Base-by-base conservation (phyloP, 2,797 vertebrate species). In the Amniataba percoides region DNA sequence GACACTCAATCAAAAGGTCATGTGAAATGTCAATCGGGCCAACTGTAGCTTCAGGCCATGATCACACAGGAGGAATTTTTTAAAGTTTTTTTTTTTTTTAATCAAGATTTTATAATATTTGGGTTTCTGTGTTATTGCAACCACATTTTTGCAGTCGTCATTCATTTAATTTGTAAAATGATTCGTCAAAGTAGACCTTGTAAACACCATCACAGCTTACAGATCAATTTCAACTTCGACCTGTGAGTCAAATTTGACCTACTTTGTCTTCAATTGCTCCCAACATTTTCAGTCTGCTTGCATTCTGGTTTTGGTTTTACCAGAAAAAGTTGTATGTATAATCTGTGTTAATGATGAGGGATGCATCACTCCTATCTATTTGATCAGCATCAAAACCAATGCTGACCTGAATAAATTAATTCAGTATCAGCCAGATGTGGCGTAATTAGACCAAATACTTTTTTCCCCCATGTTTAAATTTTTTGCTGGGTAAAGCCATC, bases 21-120 rank as follows among this genome's bases (percentile, higher is more conserved):
- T 16, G 42, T 77, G 45, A 93, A 92, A 93, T 92, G 90, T 90
- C 89, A 90, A 43, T 46, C 70, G 53, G 88, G 81, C 82, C 84
- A 89, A 81, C 55, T 45, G 55, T 46, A 65, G 86, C 90, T 79
- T 13, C 25, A 42, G 88, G 88, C 82, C 21, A 34, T 21, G 42
- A 65, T 83, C 74, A 52, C 80, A 78, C 13, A 14, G 34, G 67
- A 81, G 60, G 48, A 21, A 40, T 66, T 74, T 83, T 62, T 65
- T 2, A 77, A 60, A 71, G 42, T 0, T 43, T 64, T 74, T 59
- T 27, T 31, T 27, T 31, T 31, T 31, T 31, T 31, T 31, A 31
- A 19, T 21, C 34, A 36, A 9, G 3, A 16, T 71, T 75, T 63
- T 53, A 0, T 42, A 56, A 72, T 34, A 42, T 73, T 81, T 62